A percentile compares a stretch with the other conserved stretches of the same genome.
Evolutionary conservation across 2,113 vertebrate genomes (phyloP).

Genomic region (Hyaena hyaena): DNA sequence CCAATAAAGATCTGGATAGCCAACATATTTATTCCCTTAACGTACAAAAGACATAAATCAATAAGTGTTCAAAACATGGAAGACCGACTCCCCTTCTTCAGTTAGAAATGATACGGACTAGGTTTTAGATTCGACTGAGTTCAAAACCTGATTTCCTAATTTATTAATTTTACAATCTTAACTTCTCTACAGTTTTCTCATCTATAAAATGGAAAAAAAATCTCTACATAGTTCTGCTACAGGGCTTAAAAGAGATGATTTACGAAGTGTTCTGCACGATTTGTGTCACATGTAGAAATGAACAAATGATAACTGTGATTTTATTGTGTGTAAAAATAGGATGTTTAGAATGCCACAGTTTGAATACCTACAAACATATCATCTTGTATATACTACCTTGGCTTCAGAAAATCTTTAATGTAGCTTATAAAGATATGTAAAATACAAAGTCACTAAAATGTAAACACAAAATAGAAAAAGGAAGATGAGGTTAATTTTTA

Average conservation of each 20-base stretch:
- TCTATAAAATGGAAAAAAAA: background rate
- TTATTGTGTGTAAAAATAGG: background rate
- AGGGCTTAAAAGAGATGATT: background rate
- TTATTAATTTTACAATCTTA: conserved; percentile 15
- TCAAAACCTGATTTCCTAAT: conserved; percentile 21
- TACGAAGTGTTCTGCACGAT: background rate
- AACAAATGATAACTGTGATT: background rate
- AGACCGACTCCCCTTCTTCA: background rate
- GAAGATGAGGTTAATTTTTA: background rate
- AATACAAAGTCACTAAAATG: conserved; percentile 39
- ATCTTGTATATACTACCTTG: background rate
- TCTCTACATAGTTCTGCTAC: background rate
- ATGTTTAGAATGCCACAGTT: background rate
- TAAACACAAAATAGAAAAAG: background rate
- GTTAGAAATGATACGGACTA: background rate
- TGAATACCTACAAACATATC: background rate
- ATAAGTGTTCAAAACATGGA: conserved; percentile 13
- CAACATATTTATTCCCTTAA: background rate
- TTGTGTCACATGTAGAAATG: background rate
- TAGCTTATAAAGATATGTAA: conserved; percentile 28
- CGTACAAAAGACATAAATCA: background rate
- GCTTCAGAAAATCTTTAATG: conserved; percentile 35
- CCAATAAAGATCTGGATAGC: background rate
- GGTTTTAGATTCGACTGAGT: background rate
- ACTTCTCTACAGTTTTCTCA: background rate